phyloP scores from a whole-genome alignment of 92 coral and sea anemone genomes.

The Parazoanthus darwini region DNA sequence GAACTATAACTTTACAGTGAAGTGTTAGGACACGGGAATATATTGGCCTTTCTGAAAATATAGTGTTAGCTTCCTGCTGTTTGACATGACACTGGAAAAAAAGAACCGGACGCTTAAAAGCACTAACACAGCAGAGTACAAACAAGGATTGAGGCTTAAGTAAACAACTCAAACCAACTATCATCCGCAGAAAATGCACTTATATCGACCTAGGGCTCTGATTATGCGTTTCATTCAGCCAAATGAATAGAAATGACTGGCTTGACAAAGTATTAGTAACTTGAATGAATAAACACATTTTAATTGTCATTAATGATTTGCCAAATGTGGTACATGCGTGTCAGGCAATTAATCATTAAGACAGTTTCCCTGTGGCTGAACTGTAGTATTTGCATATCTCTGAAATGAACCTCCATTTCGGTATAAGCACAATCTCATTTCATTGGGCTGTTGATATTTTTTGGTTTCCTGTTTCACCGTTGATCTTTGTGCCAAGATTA shows the following conservation, averaged over 20 bases:
- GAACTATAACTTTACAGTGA: slow-evolving; percentile 32
- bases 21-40: slow-evolving; percentile 18
- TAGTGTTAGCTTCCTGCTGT: slow-evolving; percentile 47
- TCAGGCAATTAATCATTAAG: slow-evolving; percentile 79
- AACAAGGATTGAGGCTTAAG: slow-evolving; percentile 52
- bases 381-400: slow-evolving; percentile 64
- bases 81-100: slow-evolving; percentile 42
- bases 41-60: slow-evolving; percentile 45
- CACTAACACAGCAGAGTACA: slow-evolving; percentile 19
- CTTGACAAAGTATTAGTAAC: slow-evolving; percentile 50
- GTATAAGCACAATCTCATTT: slow-evolving; percentile 25
- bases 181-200: slow-evolving; percentile 48
- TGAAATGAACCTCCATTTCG: slow-evolving; percentile 34
- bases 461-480: slow-evolving; percentile 7
- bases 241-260: slow-evolving; percentile 50
- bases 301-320: slow-evolving; percentile 93
- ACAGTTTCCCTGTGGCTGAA: slow-evolving; percentile 62
- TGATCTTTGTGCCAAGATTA: slow-evolving; percentile 23
- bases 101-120: slow-evolving; percentile 37
- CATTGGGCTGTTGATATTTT: slow-evolving; percentile 26
- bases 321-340: slow-evolving; percentile 84
- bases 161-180: slow-evolving; percentile 46
- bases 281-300: slow-evolving; percentile 86
- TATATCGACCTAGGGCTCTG: slow-evolving; percentile 44
- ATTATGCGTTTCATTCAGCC: slow-evolving; percentile 39